These are phyloP conservation scores for Willowsia nigromaculata DNA, from an alignment of 2,888 invertebrate species.

Conservation along the genomic window DNA sequence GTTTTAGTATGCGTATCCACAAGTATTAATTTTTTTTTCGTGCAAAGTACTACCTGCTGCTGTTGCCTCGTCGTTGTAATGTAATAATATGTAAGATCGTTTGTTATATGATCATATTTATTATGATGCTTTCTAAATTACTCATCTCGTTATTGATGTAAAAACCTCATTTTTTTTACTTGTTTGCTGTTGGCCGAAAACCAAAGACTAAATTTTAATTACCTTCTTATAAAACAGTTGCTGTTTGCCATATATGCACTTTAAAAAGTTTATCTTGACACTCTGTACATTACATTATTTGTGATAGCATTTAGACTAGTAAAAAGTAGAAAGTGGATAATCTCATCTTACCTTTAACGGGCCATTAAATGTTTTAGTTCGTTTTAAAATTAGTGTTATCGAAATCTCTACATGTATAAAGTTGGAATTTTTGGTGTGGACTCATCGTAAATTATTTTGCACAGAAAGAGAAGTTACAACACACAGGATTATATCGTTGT, in stretches of 20 bases:
- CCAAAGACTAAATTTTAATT: conserved; percentile 61
- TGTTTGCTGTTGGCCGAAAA: conserved; percentile 65
- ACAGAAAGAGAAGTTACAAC: too few relatives aligned
- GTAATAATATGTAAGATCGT: background rate
- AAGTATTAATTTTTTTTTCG: conserved; percentile 35
- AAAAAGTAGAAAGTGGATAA: conserved; percentile 63
- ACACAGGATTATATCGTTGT: background rate
- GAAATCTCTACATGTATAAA: background rate
- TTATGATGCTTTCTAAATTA: conserved; percentile 69
- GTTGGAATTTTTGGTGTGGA: background rate
- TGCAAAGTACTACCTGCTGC: conserved; percentile 3
- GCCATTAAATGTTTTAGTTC: background rate
- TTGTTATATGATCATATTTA: background rate
- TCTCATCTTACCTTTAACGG: background rate
- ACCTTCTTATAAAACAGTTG: conserved; percentile 13
- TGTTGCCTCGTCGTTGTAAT: background rate
- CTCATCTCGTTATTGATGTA: conserved; percentile 55
- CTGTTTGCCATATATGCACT: background rate
- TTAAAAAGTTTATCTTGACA: conserved; percentile 59
- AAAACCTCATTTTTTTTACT: conserved; percentile 45
- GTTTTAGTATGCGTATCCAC: conserved; percentile 29
- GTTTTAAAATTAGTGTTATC: conserved; percentile 1
- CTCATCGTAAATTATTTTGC: background rate
- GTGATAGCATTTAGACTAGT: conserved; percentile 53
- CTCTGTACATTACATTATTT: conserved; percentile 13